Evolutionary conservation across 2,113 vertebrate species (phyloP), one percentile per base, ranked within the genome.

Genomic region (Mola mola): DNA sequence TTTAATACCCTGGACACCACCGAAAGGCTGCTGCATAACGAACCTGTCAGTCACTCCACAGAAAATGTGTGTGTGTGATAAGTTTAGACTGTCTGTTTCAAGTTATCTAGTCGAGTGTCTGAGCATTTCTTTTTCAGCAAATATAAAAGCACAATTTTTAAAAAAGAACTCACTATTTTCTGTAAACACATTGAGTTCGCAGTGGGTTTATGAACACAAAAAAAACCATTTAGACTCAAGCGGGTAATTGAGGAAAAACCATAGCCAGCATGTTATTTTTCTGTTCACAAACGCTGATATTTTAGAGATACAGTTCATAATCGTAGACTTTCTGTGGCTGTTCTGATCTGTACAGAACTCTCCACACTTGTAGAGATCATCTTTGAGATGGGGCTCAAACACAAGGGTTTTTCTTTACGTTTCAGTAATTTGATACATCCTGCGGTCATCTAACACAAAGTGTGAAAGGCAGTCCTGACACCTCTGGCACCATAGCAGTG

Each of bases 11-110:
- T 4, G 67, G 69, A 47, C 8, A 48, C 61, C 44, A 28, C 49
- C 43, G 72, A 66, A 62, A 83, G 53, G 59, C 81, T 71, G 61
- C 70, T 66, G 68, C 75, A 79, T 72, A 83, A 76, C 60, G n/a
- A 65, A 71, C 52, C 76, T 86, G 86, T 79, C 84, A 79, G 31
- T 89, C 72, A 73, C 42, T 47, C 26, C 67, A 37, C 12, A 31
- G 36, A 17, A 72, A 57, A 55, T 56, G 51, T 40, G 50, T 21
- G 17, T 56, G 34, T 47, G 28, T 16, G 61, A 38, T 41, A 49
- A 24, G 38, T 68, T 64, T 37, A 50, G 42, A 57, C 17, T 1
- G 36, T 60, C n/a, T 66, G 22, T 42, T 31, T 71, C 16, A 37
- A 52, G 34, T 49, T 63, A 26, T 63, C n/a, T 46, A 34, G 22